Evolutionary conservation across 2,797 vertebrate species (phyloP), one percentile per base, ranked within the genome.

Genomic region (Acrossocheilus wenchowensis): DNA sequence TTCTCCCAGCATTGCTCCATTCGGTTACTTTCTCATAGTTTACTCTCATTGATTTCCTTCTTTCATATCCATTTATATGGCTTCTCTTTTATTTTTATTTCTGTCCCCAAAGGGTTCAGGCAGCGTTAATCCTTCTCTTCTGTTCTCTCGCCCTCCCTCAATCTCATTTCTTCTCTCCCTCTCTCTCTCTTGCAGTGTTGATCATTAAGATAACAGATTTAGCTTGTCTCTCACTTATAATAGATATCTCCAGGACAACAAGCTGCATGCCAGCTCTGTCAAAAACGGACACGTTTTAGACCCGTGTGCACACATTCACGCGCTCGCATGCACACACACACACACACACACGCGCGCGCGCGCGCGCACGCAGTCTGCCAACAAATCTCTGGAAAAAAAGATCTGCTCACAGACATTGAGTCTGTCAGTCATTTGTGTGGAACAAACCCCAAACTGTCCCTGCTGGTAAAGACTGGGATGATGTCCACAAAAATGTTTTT

Each of bases 161-260:
- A 12, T 81, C 64, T 80, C 52, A 64, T 36, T 79, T 41, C 36
- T 64, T 52, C 71, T 82, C 57, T 21, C 43, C 36, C 73, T 26
- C 39, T 39, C 72, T 60, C 75, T 52, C 19, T 71, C 79, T 66
- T 50, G 41, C 82, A 78, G 36, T 77, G 23, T 48, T 79, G 81
- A 64, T 92, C 91, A 93, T 92, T 90, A 91, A 89, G 88, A 66
- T 23, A 81, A 85, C 54, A 85, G 87, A 93, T 92, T 92, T 92
- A 86, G 85, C 86, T 84, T 36, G 83, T 89, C 84, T 89, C 69
- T 87, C 60, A 87, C 86, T 91, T 88, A 92, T 91, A 92, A 91
- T 87, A 89, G 84, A 89, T 78, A 81, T 89, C 90, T 92, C 90
- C 92, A 90, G 87, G 88, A 91, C 91, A 81, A 87, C 72, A 62